A percentile compares a stretch with the other conserved stretches of the same genome.
Evolutionary conservation across 1,140 invertebrate genomes (phyloP).

Genomic region (Ostrea edulis): DNA sequence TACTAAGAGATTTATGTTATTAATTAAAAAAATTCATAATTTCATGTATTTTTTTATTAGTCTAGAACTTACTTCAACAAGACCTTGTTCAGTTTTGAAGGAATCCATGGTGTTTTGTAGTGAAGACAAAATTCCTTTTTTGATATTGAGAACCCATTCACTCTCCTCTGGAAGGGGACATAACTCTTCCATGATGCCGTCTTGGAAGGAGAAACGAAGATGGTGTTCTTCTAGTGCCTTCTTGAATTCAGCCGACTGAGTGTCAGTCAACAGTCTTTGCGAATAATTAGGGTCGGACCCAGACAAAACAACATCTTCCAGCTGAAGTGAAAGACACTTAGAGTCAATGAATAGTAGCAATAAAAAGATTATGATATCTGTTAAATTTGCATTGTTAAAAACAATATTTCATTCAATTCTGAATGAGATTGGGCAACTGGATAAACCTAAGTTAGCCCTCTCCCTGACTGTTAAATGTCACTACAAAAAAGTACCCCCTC

Average conservation of each 20-base stretch:
- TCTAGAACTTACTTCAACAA: constrained; percentile 65
- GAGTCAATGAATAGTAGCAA: not conserved
- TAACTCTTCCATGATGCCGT: constrained; percentile 79
- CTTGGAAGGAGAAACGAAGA: constrained; percentile 82
- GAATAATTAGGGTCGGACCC: constrained; percentile 55
- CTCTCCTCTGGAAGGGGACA: constrained; percentile 82
- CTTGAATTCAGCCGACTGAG: constrained; percentile 52
- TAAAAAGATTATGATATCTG: not conserved
- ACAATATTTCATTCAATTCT: too few species aligned
- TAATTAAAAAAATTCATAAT: too few species aligned
- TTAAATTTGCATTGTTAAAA: too few species aligned
- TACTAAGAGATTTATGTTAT: too few species aligned
- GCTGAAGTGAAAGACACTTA: not conserved
- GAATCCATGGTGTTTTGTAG: constrained; percentile 92
- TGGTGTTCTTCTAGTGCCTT: constrained; percentile 72
- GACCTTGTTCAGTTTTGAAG: constrained; percentile 88
- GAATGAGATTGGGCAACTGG: too few species aligned
- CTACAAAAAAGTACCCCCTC: too few species aligned
- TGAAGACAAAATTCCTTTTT: constrained; percentile 91
- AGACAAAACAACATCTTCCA: constrained; percentile 57
- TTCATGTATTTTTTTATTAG: too few species aligned
- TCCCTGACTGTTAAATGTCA: too few species aligned
- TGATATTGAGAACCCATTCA: constrained; percentile 91
- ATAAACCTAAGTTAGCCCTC: too few species aligned
- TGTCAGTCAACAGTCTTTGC: constrained; percentile 27